Conservation (phyloP, 2,888 invertebrate species). For the Homarus gammarus region DNA sequence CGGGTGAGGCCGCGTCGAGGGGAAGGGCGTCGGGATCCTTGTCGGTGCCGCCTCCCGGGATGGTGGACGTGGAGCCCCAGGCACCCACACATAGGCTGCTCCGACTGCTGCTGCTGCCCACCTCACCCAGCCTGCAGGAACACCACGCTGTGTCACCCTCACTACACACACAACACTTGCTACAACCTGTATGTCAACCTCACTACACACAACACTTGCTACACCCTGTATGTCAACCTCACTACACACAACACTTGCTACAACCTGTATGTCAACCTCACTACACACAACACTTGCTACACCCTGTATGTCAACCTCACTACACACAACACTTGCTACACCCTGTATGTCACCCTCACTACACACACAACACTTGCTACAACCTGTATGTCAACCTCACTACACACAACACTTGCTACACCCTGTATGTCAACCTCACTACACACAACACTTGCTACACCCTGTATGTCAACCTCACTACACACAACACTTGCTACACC, state of each 20-base stretch:
- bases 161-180: not conserved
- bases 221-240: not conserved
- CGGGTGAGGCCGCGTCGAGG: constrained; percentile 49
- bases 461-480: not conserved
- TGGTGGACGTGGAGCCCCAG: constrained; percentile 19
- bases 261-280: not conserved
- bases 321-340: not conserved
- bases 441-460: not conserved
- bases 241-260: not conserved
- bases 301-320: not conserved
- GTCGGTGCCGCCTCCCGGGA: constrained; percentile 37
- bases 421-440: not conserved
- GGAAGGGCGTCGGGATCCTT: constrained; percentile 24
- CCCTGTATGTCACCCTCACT: not conserved
- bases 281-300: no score
- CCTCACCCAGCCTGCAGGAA: constrained; percentile 46
- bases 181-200: not conserved
- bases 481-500: no score
- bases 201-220: no score
- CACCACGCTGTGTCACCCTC: constrained; percentile 16
- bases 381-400: not conserved
- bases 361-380: not conserved
- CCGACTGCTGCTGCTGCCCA: constrained; percentile 34
- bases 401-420: not conserved
- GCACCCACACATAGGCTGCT: not conserved